Evolutionary conservation across 2,113 vertebrate species (phyloP).

Genomic region (Bubalus kerabau): DNA sequence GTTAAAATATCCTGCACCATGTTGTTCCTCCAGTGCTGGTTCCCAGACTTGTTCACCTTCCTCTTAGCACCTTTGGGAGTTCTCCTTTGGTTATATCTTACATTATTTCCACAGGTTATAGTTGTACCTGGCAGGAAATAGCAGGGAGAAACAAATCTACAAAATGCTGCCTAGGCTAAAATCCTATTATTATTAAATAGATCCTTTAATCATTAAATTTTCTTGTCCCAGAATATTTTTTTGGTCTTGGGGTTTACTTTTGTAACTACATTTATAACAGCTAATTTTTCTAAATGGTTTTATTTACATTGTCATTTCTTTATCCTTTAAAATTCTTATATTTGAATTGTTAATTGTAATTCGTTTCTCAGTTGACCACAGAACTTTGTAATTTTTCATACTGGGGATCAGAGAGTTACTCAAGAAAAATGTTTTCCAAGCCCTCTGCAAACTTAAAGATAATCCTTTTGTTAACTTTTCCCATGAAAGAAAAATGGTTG

Average conservation of each 20-base stretch:
- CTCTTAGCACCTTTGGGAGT: not conserved
- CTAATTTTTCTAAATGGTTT: not conserved
- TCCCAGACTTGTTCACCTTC: not conserved
- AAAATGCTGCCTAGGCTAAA: not conserved
- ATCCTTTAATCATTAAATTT: not conserved
- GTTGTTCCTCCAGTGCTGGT: not conserved
- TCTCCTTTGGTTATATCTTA: not conserved
- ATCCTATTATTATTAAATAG: not conserved
- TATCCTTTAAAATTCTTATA: not conserved
- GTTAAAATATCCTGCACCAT: not conserved
- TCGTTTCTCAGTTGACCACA: not conserved
- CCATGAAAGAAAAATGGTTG: not conserved
- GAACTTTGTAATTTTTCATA: not conserved
- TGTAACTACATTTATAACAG: not conserved
- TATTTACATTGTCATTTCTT: not conserved
- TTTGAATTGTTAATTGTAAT: not conserved
- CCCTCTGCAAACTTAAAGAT: not conserved
- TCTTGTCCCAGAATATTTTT: not conserved
- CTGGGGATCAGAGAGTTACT: not conserved
- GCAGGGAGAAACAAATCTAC: not conserved
- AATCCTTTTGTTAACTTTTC: not conserved
- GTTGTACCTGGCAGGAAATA: not conserved
- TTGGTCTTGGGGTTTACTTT: not conserved
- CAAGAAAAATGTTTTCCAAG: not conserved
- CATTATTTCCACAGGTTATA: not conserved